A percentile compares a stretch with the other conserved stretches of the same genome.
These are phyloP conservation scores for Sturnus vulgaris DNA, from an alignment of 2,113 vertebrate genomes.

Conservation along the genomic window DNA sequence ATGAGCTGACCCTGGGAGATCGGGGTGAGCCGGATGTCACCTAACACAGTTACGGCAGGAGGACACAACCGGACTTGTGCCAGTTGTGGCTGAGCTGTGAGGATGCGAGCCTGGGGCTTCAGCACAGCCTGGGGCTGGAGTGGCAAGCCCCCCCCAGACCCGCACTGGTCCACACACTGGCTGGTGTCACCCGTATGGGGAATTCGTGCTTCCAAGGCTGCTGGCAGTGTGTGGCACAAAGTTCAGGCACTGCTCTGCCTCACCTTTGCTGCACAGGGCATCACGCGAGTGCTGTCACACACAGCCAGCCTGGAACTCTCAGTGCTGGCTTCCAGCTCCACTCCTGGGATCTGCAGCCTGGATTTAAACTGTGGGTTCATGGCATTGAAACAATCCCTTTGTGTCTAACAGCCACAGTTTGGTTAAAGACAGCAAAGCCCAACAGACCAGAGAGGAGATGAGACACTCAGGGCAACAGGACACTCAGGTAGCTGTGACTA, in stretches of 20 bases:
- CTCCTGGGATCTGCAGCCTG: background rate
- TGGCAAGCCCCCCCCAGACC: accelerated
- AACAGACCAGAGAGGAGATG: background rate
- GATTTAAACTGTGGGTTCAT: background rate
- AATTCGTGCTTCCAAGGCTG: accelerated
- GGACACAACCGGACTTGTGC: accelerated
- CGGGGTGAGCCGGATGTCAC: accelerated
- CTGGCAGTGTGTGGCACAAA: accelerated
- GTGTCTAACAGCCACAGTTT: background rate
- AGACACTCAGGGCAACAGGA: background rate
- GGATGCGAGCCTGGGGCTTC: accelerated
- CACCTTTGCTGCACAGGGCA: accelerated
- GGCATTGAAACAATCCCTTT: background rate
- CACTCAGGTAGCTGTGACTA: no score
- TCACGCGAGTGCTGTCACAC: accelerated
- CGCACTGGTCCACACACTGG: accelerated
- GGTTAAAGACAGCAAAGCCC: background rate
- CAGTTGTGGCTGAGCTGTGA: accelerated
- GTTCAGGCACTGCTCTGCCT: background rate
- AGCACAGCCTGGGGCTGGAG: background rate
- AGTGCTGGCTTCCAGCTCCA: background rate
- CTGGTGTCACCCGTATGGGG: accelerated
- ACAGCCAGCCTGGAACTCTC: accelerated
- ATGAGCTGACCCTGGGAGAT: background rate
- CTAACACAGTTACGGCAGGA: accelerated